phyloP scores from a whole-genome alignment of 2,888 invertebrate genomes.

The Patella depressa region DNA sequence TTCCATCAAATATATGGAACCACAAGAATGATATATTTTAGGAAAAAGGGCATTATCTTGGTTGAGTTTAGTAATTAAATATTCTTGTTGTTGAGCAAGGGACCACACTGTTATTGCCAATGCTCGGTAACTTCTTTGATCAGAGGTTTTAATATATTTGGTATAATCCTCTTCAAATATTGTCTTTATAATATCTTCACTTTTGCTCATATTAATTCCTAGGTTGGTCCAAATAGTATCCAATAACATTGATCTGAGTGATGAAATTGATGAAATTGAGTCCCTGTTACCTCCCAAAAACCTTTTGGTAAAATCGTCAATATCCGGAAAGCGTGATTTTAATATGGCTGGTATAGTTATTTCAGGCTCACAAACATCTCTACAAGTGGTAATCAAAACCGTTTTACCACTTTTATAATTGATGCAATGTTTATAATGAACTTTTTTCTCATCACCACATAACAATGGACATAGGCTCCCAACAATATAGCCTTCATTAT shows the following conservation, averaged over 20 bases:
- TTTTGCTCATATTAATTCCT: conserved; percentile 19
- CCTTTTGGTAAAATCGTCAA: conserved; percentile 11
- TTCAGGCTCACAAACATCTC: conserved; percentile 32
- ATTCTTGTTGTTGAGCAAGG: conserved; percentile 80
- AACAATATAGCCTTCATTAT: conserved; percentile 74
- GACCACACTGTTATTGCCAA: conserved; percentile 75
- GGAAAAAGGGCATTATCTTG: conserved; percentile 78
- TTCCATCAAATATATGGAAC: conserved; percentile 79
- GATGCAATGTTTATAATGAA: conserved; percentile 76
- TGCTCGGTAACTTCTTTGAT: conserved; percentile 13
- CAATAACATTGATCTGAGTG: conserved; percentile 12
- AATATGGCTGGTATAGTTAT: conserved; percentile 44
- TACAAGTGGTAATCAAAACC: conserved; percentile 51
- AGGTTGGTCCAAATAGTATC: conserved; percentile 23
- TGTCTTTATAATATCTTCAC: conserved; percentile 20
- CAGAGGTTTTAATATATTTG: conserved; percentile 14
- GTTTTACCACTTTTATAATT: conserved; percentile 77
- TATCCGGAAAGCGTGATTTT: conserved; percentile 39
- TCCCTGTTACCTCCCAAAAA: conserved; percentile 4
- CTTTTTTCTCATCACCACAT: conserved; percentile 74
- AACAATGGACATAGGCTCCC: conserved; percentile 79
- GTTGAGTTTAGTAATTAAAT: conserved; percentile 76
- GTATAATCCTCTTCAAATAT: conserved; percentile 32
- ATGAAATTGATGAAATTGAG: not conserved
- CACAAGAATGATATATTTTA: conserved; percentile 79